Evolutionary conservation across 2,888 invertebrate species (phyloP).

Genomic region (Drosophila multiciliata): DNA sequence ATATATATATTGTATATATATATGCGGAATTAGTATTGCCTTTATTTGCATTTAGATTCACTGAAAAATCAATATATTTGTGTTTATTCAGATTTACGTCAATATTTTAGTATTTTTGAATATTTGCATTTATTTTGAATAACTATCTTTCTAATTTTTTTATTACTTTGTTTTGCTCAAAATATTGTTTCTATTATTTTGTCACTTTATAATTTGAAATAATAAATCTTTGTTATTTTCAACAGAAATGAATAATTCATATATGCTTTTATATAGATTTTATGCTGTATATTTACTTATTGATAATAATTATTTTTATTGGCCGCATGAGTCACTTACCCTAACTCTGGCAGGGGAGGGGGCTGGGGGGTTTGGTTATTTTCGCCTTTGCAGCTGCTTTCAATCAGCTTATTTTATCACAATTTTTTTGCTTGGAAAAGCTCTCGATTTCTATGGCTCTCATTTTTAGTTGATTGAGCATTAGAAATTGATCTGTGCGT

Average conservation of each 20-base stretch:
- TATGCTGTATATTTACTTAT: constrained; percentile 4
- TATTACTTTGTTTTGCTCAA: no score
- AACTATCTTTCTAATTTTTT: not conserved
- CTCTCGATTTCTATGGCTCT: constrained; percentile 31
- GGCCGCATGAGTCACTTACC: constrained; percentile 34
- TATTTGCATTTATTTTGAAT: not conserved
- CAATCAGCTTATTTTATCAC: constrained; percentile 56
- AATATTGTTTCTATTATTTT: not conserved
- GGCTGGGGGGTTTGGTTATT: not conserved
- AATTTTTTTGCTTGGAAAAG: constrained; percentile 30
- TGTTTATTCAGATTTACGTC: not conserved
- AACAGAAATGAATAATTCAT: no score
- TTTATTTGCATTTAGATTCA: not conserved
- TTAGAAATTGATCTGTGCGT: constrained; percentile 75
- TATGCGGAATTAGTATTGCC: no score
- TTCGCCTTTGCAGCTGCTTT: constrained; percentile 46
- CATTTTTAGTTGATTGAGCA: constrained; percentile 74
- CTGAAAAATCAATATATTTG: not conserved
- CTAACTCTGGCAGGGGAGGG: constrained; percentile 5
- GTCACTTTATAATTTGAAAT: not conserved
- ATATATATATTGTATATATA: not conserved
- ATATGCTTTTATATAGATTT: no score
- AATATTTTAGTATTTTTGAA: not conserved
- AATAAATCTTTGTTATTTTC: no score
- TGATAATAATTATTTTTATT: constrained; percentile 57